These are phyloP conservation scores for Bos taurus DNA, from an alignment of 2,113 vertebrate species.

Conservation along the genomic window DNA sequence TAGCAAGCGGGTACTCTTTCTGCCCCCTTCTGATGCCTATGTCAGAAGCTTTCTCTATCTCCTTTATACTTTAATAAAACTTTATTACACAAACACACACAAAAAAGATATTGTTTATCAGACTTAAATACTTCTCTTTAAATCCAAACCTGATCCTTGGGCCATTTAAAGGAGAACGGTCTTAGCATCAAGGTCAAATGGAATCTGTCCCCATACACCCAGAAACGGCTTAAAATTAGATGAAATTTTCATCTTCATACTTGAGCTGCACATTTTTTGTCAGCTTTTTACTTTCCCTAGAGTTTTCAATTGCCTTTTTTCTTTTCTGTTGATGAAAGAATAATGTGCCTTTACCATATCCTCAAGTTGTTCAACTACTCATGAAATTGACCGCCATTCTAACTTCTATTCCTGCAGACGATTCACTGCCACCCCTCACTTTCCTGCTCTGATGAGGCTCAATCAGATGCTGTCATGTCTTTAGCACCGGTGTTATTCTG, in stretches of 20 bases:
- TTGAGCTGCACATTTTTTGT: neutral
- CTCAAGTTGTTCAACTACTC: neutral
- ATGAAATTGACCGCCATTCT: neutral
- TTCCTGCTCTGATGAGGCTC: neutral
- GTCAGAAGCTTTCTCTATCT: no score
- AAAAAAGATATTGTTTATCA: neutral
- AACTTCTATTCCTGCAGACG: neutral
- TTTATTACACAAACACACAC: no score
- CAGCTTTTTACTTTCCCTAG: neutral
- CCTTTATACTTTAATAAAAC: no score
- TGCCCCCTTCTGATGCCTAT: no score
- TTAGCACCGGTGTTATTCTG: neutral
- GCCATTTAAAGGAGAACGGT: neutral
- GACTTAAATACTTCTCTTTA: neutral
- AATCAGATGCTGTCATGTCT: neutral
- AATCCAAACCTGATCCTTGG: neutral
- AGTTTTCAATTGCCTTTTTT: neutral
- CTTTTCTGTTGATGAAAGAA: neutral
- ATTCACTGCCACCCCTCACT: neutral
- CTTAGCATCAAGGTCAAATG: neutral
- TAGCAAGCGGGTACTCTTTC: no score
- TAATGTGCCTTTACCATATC: neutral
- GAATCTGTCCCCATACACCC: neutral
- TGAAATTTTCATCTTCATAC: neutral
- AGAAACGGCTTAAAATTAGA: neutral